Evolutionary conservation across 2,797 vertebrate species (phyloP).

Genomic region (Taenioides sp.): DNA sequence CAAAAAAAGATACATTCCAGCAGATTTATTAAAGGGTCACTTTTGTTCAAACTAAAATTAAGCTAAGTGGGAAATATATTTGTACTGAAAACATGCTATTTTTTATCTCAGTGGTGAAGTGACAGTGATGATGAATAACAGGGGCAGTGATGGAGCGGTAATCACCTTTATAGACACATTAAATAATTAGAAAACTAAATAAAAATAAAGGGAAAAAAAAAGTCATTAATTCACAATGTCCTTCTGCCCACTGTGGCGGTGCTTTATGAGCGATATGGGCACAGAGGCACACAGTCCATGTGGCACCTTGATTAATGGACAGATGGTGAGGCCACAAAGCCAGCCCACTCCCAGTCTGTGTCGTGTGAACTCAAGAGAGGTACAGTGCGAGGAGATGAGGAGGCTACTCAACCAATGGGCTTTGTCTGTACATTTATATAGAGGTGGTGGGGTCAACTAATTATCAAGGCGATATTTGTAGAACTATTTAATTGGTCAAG

Average conservation of each 20-base stretch:
- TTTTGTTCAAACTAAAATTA: slow-evolving; percentile 58
- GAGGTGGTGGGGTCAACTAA: no score
- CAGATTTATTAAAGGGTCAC: slow-evolving; percentile 58
- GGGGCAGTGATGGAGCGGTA: slow-evolving; percentile 9
- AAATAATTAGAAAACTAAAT: slow-evolving; percentile 45
- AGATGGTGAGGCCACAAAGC: slow-evolving; percentile 72
- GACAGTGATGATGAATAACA: slow-evolving; percentile 5
- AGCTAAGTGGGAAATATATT: slow-evolving; percentile 41
- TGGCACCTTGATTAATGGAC: slow-evolving; percentile 77
- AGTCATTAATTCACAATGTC: slow-evolving; percentile 41
- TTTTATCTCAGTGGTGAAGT: slow-evolving; percentile 11
- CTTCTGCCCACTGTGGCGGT: slow-evolving; percentile 43
- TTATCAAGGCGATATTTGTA: neutral
- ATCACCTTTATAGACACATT: slow-evolving; percentile 44
- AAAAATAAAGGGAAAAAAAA: slow-evolving; percentile 41
- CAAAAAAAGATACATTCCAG: slow-evolving; percentile 51
- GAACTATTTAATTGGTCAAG: neutral
- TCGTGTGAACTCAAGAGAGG: slow-evolving; percentile 48
- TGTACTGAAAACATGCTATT: slow-evolving; percentile 23
- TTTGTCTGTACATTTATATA: slow-evolving; percentile 7
- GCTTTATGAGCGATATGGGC: slow-evolving; percentile 39
- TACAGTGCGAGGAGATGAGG: slow-evolving; percentile 51
- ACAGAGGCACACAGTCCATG: slow-evolving; percentile 52
- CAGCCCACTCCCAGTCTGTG: slow-evolving; percentile 48
- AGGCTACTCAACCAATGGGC: slow-evolving; percentile 47